A percentile compares a stretch with the other conserved stretches of the same genome.
phyloP scores from a whole-genome alignment of 2,113 vertebrate species.

The Nesogale talazaci region DNA sequence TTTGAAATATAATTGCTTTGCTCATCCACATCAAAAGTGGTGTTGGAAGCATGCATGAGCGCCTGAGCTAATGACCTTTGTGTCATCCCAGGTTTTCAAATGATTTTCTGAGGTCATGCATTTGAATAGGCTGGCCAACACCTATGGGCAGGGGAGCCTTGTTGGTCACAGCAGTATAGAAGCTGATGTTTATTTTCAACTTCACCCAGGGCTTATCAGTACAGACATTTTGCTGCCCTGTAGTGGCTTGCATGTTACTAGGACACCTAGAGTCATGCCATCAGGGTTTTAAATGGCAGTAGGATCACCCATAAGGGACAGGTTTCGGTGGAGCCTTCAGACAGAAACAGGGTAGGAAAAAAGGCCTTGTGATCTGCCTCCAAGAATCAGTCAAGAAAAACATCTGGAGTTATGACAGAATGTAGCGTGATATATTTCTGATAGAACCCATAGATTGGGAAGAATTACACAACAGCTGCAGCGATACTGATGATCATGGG shows the following conservation, averaged over 20 bases:
- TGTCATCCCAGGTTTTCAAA: not conserved
- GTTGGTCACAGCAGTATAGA: not conserved
- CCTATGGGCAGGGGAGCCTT: not conserved
- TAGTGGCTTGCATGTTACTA: not conserved
- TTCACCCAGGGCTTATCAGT: not conserved
- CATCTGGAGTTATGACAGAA: not conserved
- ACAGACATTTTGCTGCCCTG: not conserved
- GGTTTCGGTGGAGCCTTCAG: not conserved
- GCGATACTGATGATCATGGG: not conserved
- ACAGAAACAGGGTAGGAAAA: not conserved
- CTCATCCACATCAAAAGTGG: constrained; percentile 30
- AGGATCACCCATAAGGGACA: not conserved
- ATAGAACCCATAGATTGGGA: not conserved
- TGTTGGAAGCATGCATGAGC: not conserved
- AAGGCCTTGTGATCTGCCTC: not conserved
- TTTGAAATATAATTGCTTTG: constrained; percentile 42
- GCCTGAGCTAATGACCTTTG: not conserved
- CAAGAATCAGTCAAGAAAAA: not conserved
- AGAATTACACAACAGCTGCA: not conserved
- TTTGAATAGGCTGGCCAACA: not conserved
- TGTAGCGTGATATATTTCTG: not conserved
- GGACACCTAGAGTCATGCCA: not conserved
- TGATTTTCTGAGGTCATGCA: constrained; percentile 25
- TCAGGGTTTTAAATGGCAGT: not conserved
- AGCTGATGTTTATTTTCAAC: not conserved